phyloP scores from a whole-genome alignment of 2,888 invertebrate genomes.

The Neuroscelio doddi region DNA sequence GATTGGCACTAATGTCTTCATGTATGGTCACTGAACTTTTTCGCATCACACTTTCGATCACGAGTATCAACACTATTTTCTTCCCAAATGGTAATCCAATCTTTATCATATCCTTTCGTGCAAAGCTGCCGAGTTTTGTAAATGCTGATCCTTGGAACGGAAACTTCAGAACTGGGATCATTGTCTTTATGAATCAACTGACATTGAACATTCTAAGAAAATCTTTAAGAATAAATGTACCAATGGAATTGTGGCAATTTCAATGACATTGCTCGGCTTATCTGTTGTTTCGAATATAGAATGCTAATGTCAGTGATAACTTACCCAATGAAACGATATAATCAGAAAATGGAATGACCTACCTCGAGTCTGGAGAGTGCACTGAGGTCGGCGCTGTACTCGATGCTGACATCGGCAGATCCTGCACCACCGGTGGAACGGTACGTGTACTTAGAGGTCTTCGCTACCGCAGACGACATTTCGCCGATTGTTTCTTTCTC shows the following conservation, averaged over 20 bases:
- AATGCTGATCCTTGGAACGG: constrained; percentile 4
- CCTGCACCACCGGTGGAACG: constrained; percentile 87
- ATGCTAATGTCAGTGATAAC: constrained; percentile 12
- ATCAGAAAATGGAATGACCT: constrained; percentile 68
- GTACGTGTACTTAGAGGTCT: constrained; percentile 93
- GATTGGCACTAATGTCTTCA: constrained; percentile 67
- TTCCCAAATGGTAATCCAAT: constrained; percentile 7
- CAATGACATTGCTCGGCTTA: too few species aligned
- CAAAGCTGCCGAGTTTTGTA: constrained; percentile 5
- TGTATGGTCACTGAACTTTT: constrained; percentile 70
- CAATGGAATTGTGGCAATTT: too few species aligned
- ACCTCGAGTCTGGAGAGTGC: constrained; percentile 97
- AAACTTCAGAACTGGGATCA: constrained; percentile 2
- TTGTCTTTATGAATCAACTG: too few species aligned
- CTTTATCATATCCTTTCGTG: background rate
- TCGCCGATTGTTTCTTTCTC: constrained; percentile 30
- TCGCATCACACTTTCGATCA: constrained; percentile 53
- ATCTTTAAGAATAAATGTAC: too few species aligned
- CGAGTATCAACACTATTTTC: background rate
- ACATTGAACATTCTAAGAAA: too few species aligned
- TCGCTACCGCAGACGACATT: constrained; percentile 83
- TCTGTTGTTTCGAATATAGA: too few species aligned
- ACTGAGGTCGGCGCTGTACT: constrained; percentile 94
- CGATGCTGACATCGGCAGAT: constrained; percentile 92
- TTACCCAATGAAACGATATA: background rate